Conservation (phyloP, 1,140 invertebrate genomes). For the Drosophila tsacasi region DNA sequence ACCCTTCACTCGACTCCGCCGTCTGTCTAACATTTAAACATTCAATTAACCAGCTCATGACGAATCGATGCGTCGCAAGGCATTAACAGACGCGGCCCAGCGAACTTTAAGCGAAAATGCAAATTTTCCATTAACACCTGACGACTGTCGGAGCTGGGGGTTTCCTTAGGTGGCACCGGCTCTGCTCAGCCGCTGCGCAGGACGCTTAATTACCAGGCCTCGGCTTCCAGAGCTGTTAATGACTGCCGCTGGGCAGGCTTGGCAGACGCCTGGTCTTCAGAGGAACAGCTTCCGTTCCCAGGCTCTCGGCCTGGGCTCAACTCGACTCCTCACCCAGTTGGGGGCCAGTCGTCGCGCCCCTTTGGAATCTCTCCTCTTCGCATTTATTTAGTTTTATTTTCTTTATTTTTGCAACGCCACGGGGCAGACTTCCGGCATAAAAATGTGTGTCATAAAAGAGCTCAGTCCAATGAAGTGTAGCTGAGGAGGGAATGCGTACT, state of each 20-base stretch:
- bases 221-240: conserved; percentile 59
- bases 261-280: conserved; percentile 9
- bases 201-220: conserved; percentile 62
- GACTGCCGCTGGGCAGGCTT: conserved; percentile 48
- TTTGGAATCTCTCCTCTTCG: conserved; percentile 5
- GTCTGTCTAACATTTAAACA: conserved; percentile 53
- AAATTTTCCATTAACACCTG: conserved; percentile 67
- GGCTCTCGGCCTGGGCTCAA: conserved; percentile 31
- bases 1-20: conserved; percentile 31
- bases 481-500: not conserved
- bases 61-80: conserved; percentile 53
- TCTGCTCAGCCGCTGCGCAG: conserved; percentile 12
- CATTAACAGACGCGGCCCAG: conserved; percentile 19
- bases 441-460: conserved; percentile 74
- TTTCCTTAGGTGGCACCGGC: not conserved
- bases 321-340: conserved; percentile 19
- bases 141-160: not conserved
- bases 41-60: conserved; percentile 65
- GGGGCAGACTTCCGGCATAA: conserved; percentile 75
- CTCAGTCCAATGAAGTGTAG: not conserved
- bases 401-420: conserved; percentile 44
- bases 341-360: conserved; percentile 5
- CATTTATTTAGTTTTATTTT: not conserved
- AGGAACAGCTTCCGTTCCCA: conserved; percentile 77
- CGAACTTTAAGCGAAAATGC: conserved; percentile 52